Base-by-base conservation (phyloP, 2,888 invertebrate species). In the Malthinus flaveolus region DNA sequence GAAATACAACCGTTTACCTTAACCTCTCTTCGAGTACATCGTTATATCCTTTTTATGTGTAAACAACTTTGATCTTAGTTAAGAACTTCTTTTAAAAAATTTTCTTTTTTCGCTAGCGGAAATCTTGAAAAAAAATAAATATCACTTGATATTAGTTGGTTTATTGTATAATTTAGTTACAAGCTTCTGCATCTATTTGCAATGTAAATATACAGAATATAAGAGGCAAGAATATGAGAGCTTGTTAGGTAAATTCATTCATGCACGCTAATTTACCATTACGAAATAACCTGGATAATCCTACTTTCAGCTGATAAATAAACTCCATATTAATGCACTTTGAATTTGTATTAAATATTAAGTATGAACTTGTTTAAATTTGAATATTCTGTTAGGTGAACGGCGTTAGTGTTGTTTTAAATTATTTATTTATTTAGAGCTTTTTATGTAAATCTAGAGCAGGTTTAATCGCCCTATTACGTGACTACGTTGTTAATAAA, bases 191-290 rank as follows among this genome's bases (percentile, higher is more conserved):
- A 49, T 49, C 49, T 37, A 49, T 49, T 49, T 49, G 49, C 49
- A 49, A 37, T 49, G 37, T 39, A 49, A 37, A 49, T 31, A 13
- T 32, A 12, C 32, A 46, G 37, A 8, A 39, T 39, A 39, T 39
- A 39, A 39, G 23, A 23, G 15, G 39, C 12, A 39, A 15, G 39
- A 39, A 39, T 39, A 15, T 15, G 39, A 12, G 32, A 39, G 49
- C 39, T 49, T 39, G 49, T 49, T 49, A 49, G 12, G 32, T 49
- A 49, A n/a, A 49, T 49, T 49, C 49, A 39, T 49, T 49, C 37
- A 39, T 49, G 49, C 37, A 37, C 32, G 37, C 49, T 49, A 49
- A 49, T 49, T 49, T 37, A 37, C 49, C 49, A 39, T 39, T 39
- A 39, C 13, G 32, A 37, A 49, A 39, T 39, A 49, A 39, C 39